A percentile compares a stretch with the other conserved stretches of the same genome.
Evolutionary conservation across 2,888 invertebrate genomes (phyloP).

Genomic region (Parnassius apollo): DNA sequence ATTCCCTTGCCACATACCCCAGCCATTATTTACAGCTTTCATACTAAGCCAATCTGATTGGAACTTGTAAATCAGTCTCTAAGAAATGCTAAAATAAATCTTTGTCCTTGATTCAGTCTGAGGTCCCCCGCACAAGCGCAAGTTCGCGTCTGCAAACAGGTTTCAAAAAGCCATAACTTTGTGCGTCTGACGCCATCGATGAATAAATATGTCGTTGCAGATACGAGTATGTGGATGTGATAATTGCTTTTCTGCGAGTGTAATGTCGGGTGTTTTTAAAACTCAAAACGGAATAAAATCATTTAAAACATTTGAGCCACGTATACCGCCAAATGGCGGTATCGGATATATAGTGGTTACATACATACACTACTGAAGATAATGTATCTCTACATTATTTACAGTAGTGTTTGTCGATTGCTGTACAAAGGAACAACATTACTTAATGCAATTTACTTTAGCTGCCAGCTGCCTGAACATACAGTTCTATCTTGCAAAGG

Average conservation of each 20-base stretch:
- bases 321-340: too few relatives aligned
- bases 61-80: conserved; percentile 34
- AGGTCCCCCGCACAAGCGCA: conserved; percentile 36
- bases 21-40: conserved; percentile 11
- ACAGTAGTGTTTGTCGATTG: too few relatives aligned
- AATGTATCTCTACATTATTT: too few relatives aligned
- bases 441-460: too few relatives aligned
- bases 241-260: conserved; percentile 31
- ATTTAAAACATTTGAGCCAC: too few relatives aligned
- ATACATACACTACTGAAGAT: too few relatives aligned
- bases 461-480: too few relatives aligned
- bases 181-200: conserved; percentile 43
- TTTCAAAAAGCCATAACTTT: conserved; percentile 43
- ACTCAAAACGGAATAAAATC: too few relatives aligned
- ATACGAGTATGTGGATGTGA: conserved; percentile 40
- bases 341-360: too few relatives aligned
- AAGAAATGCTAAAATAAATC: conserved; percentile 36
- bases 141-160: conserved; percentile 34
- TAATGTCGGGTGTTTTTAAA: neutral
- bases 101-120: conserved; percentile 48
- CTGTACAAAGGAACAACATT: too few relatives aligned
- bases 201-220: conserved; percentile 47
- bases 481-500: too few relatives aligned
- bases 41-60: conserved; percentile 31
- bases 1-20: conserved; percentile 3